These are phyloP conservation scores for Hystrix cristata DNA, from an alignment of 2,113 vertebrate genomes.

Conservation along the genomic window DNA sequence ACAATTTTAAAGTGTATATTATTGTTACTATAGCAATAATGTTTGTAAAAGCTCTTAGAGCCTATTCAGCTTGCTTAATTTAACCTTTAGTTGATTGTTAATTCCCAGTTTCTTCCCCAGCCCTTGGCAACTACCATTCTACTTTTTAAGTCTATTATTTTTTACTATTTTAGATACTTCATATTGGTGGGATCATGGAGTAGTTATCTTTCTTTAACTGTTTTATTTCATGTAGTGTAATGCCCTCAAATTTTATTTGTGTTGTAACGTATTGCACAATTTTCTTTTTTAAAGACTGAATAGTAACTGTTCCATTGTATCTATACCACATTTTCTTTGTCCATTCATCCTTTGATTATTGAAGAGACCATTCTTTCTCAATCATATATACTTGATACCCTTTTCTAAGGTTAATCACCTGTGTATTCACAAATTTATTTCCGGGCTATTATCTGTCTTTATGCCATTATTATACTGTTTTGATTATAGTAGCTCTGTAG, in stretches of 20 bases:
- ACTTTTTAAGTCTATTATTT: background rate
- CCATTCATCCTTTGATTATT: background rate
- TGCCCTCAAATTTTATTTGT: background rate
- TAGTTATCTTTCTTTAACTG: background rate
- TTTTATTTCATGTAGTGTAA: background rate
- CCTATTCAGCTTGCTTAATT: background rate
- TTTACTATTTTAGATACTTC: background rate
- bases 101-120: background rate
- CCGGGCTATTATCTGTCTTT: background rate
- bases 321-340: background rate
- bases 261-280: background rate
- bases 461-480: too few relatives aligned
- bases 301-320: background rate
- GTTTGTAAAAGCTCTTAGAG: background rate
- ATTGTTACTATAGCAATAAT: background rate
- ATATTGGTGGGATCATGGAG: background rate
- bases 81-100: background rate
- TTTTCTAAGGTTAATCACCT: background rate
- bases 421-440: background rate
- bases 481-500: background rate
- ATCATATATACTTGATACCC: background rate
- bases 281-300: background rate
- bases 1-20: background rate
- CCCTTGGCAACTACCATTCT: background rate
- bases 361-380: background rate